Evolutionary conservation across 2,888 invertebrate genomes (phyloP), one percentile per base, ranked within the genome.

Genomic region (Steinernema carpocapsae): DNA sequence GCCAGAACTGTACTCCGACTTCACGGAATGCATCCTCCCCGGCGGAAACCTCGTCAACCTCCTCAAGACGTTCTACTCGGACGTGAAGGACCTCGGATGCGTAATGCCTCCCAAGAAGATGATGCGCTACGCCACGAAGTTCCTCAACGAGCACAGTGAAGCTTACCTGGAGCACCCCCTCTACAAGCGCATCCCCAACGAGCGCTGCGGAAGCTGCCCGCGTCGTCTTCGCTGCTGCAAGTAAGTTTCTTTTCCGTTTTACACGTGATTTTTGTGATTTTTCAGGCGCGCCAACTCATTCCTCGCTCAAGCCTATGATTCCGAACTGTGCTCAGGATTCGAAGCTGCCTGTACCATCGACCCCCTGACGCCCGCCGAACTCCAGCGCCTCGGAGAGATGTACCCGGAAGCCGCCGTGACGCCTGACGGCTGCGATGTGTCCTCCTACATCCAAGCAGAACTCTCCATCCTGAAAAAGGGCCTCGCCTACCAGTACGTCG

Each of bases 181-280:
- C 37, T 70, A 70, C 70, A 70, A 43, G n/a, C 37, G 70, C 37
- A 43, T 43, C 10, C 70, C 70, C 19, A 22, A 17, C 6, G 24
- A 37, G 19, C 42, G 43, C n/a, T 70, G 70, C 70, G 70, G 70
- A 42, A 42, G 43, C 70, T 70, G 70, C 42, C 42, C 70, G 24
- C 70, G 70, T 43, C 37, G 43, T 3, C 42, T 43, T 24, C 70
- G 43, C n/a, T 70, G 70, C 70, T 70, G 70, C 70, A 70, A 70
- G 70, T 70, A 42, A 17, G 43, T 37, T n/a, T n/a, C 37, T 1
- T 7, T 19, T 37, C 70, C 7, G n/a, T 7, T 17, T n/a, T 52
- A 7, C 52, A 7, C 24, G 10, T n/a, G n/a, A 52, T 42, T 70
- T 6, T 14, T 17, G 43, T 6, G n/a, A 6, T 14, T 26, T 26